Conservation (phyloP, 2,888 invertebrate genomes). For the Eristalinus sepulchralis region DNA sequence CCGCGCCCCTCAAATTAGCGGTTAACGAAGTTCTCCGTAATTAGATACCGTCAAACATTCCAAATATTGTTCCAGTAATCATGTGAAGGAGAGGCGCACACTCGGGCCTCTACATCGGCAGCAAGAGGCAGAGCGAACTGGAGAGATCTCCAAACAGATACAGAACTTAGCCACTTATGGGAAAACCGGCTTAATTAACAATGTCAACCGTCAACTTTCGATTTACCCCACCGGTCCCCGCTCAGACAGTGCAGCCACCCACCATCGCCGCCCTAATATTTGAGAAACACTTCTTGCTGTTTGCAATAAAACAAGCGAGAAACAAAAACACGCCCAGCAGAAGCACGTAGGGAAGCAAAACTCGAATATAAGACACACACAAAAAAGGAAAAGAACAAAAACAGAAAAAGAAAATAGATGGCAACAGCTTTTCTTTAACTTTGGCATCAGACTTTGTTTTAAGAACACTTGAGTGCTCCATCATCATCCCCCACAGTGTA, state of each 20-base stretch:
- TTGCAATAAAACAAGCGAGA: conserved; percentile 5
- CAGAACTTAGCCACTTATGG: conserved; percentile 39
- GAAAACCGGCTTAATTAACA: conserved; percentile 46
- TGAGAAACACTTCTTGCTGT: conserved; percentile 26
- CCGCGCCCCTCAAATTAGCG: conserved; percentile 35
- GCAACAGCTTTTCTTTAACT: conserved; percentile 39
- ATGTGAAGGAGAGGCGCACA: not conserved
- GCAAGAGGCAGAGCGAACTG: not conserved
- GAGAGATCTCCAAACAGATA: not conserved
- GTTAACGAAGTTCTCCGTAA: conserved; percentile 46
- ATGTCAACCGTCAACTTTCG: conserved; percentile 47
- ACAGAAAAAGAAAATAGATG: conserved; percentile 5
- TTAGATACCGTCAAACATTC: conserved; percentile 43
- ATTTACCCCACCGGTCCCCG: not conserved
- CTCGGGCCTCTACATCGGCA: not conserved
- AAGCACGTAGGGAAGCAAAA: not conserved
- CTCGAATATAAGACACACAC: too few species aligned
- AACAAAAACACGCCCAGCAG: not conserved
- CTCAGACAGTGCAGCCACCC: not conserved
- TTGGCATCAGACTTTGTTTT: conserved; percentile 53
- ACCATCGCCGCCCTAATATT: not conserved
- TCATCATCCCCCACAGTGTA: not conserved
- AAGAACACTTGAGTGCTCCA: conserved; percentile 47
- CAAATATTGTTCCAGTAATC: conserved; percentile 38
- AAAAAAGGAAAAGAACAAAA: not conserved